Conservation (phyloP, 1,140 invertebrate species). For the Eriocheir sinensis region DNA sequence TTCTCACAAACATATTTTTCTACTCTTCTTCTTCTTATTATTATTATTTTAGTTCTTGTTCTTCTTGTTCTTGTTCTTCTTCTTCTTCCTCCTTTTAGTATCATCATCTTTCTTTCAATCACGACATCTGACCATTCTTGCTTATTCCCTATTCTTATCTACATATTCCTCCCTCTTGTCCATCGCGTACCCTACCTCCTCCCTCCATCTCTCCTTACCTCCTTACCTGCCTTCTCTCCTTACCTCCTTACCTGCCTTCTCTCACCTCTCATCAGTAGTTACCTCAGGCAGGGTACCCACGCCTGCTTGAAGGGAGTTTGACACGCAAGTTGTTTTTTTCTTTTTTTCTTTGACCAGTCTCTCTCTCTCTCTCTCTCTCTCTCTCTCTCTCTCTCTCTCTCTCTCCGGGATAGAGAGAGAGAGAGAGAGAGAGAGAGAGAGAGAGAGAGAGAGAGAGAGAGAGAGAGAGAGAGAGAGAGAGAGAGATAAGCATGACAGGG, state of each 20-base stretch:
- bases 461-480: background rate
- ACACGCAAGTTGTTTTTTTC: background rate
- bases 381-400: slow-evolving; percentile 16
- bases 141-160: background rate
- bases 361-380: slow-evolving; percentile 1
- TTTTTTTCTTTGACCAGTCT: background rate
- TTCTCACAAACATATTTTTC: too few relatives aligned
- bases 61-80: too few relatives aligned
- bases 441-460: slow-evolving; percentile 22
- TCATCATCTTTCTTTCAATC: too few relatives aligned
- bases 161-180: too few relatives aligned
- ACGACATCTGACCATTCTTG: too few relatives aligned
- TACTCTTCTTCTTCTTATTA: background rate
- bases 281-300: background rate
- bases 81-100: too few relatives aligned
- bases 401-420: background rate
- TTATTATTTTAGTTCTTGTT: too few relatives aligned
- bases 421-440: slow-evolving; percentile 22
- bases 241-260: background rate
- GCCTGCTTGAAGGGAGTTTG: background rate
- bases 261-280: background rate
- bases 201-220: background rate
- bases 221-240: background rate
- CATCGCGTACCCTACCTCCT: too few relatives aligned
- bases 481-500: background rate